These are phyloP conservation scores for Murina feae DNA, from an alignment of 2,113 vertebrate species.

Conservation along the genomic window DNA sequence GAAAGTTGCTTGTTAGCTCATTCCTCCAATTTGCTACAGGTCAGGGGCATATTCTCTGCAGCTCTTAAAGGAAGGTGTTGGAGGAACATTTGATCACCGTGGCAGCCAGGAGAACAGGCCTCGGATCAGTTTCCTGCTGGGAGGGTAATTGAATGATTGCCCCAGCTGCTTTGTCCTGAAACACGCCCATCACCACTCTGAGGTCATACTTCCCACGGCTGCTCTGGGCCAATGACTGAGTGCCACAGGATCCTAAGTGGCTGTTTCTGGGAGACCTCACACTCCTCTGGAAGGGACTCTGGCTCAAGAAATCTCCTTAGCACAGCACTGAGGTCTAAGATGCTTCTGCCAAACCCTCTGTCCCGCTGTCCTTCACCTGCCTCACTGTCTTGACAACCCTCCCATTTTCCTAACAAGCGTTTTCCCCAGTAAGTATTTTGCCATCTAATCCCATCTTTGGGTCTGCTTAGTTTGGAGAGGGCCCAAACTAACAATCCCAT, in stretches of 20 bases:
- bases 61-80: not conserved
- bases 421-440: not conserved
- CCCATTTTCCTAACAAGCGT: not conserved
- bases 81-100: constrained; percentile 20
- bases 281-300: not conserved
- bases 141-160: constrained; percentile 32
- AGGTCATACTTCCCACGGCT: constrained; percentile 44
- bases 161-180: constrained; percentile 15
- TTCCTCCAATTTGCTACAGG: not conserved
- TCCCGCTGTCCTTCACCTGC: not conserved
- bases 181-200: not conserved
- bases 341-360: not conserved
- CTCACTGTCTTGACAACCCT: not conserved
- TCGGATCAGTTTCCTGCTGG: constrained; percentile 21
- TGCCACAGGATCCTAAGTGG: not conserved
- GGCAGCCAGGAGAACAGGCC: not conserved
- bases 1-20: not conserved
- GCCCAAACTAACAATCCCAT: not conserved
- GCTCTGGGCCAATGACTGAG: not conserved
- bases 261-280: not conserved
- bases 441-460: not conserved
- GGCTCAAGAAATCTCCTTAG: not conserved
- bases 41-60: not conserved
- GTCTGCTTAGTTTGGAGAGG: not conserved
- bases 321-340: not conserved